Conservation (phyloP, 2,888 invertebrate genomes). For the Cheilosia soror region DNA sequence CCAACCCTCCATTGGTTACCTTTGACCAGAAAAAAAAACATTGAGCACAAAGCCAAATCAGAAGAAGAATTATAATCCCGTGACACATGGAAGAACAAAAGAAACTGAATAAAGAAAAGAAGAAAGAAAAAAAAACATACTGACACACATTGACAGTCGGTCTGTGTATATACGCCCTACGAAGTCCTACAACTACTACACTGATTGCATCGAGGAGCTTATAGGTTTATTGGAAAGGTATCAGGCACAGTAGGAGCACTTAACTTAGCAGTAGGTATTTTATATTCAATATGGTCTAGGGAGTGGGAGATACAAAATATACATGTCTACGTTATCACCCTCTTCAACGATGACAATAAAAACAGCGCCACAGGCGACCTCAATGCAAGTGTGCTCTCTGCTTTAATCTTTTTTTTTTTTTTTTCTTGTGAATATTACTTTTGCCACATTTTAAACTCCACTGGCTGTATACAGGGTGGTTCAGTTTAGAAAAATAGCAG, state of each 20-base stretch:
- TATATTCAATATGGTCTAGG: constrained; percentile 21
- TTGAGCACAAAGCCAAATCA: constrained; percentile 34
- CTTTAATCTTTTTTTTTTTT: constrained; percentile 4
- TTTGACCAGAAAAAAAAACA: constrained; percentile 35
- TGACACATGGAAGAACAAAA: constrained; percentile 6
- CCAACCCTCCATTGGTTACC: constrained; percentile 17
- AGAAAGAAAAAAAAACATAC: constrained; percentile 24
- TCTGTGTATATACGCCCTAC: not conserved
- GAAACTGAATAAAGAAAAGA: constrained; percentile 28
- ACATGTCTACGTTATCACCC: constrained; percentile 25
- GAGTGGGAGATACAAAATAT: too few species aligned
- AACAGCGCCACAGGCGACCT: constrained; percentile 50
- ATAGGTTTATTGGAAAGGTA: constrained; percentile 54
- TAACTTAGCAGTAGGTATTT: constrained; percentile 7
- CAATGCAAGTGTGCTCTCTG: constrained; percentile 22
- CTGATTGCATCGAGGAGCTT: constrained; percentile 63
- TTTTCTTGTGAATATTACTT: constrained; percentile 28
- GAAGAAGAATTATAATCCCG: constrained; percentile 51
- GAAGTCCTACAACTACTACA: constrained; percentile 65
- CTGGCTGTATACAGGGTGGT: not conserved
- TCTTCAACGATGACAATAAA: constrained; percentile 17
- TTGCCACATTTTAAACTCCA: constrained; percentile 10
- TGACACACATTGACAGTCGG: constrained; percentile 37
- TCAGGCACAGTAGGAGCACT: constrained; percentile 25
- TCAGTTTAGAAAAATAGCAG: too few species aligned